Conservation (phyloP, 1,140 invertebrate genomes). For the Camponotus vicinus region DNA sequence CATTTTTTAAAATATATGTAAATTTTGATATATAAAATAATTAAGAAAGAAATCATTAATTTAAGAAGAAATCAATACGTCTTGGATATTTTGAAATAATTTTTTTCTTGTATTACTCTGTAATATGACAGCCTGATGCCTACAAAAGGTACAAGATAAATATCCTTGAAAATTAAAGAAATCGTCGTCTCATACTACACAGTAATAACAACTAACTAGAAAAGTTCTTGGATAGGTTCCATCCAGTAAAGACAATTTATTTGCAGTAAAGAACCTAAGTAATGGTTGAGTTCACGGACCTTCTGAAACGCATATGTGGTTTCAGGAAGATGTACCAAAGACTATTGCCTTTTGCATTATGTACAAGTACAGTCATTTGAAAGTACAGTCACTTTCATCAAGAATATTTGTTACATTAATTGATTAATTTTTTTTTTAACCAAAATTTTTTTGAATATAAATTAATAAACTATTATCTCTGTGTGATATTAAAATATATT, state of each 20-base stretch:
- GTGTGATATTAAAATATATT: not conserved
- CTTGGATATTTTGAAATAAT: not conserved
- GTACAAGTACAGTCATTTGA: conserved; percentile 26
- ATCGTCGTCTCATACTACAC: conserved; percentile 8
- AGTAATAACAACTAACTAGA: conserved; percentile 56
- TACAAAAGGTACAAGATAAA: conserved; percentile 18
- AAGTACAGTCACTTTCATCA: not conserved
- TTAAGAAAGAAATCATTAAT: not conserved
- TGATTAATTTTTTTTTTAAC: not conserved
- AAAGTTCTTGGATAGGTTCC: conserved; percentile 42
- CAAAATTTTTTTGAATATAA: not conserved
- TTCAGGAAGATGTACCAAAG: conserved; percentile 10
- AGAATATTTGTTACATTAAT: conserved; percentile 10
- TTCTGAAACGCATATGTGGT: conserved; percentile 27
- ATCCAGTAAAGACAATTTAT: conserved; percentile 45
- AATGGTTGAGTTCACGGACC: conserved; percentile 34
- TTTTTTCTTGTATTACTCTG: not conserved
- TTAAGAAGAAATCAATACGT: not conserved
- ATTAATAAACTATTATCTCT: not conserved
- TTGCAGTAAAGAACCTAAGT: conserved; percentile 52
- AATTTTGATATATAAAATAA: conserved; percentile 26
- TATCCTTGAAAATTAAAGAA: conserved; percentile 38
- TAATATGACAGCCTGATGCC: not conserved
- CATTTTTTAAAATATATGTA: not conserved
- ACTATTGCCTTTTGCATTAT: conserved; percentile 14